These are phyloP conservation scores for Bombyx mandarina DNA, from an alignment of 1,140 invertebrate species.

Conservation along the genomic window DNA sequence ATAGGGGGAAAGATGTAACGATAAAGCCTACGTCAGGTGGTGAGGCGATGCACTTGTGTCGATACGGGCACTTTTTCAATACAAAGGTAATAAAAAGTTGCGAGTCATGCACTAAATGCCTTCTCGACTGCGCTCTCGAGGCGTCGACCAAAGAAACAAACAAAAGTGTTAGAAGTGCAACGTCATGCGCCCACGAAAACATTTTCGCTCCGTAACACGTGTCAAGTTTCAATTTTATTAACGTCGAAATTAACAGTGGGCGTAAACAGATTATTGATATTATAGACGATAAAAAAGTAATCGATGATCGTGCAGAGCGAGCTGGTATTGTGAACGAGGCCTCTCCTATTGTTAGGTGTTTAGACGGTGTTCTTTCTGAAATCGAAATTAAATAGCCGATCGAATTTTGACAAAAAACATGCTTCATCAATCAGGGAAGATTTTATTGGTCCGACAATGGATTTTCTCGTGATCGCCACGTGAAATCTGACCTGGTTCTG, in stretches of 20 bases:
- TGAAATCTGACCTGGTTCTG: constrained; percentile 24
- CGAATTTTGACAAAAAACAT: constrained; percentile 43
- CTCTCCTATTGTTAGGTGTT: constrained; percentile 51
- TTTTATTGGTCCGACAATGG: constrained; percentile 58
- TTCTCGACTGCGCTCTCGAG: constrained; percentile 33
- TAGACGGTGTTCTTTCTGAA: constrained; percentile 35
- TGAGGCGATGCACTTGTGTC: constrained; percentile 26
- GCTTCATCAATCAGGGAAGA: constrained; percentile 63
- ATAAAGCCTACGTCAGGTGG: constrained; percentile 40
- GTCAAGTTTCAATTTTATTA: constrained; percentile 67
- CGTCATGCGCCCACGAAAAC: constrained; percentile 59
- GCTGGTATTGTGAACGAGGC: constrained; percentile 41
- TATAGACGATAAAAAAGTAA: constrained; percentile 63
- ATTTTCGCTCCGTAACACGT: constrained; percentile 65
- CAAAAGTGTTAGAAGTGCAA: constrained; percentile 57
- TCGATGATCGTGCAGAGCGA: constrained; percentile 59
- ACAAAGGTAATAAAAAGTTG: constrained; percentile 63
- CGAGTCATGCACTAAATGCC: constrained; percentile 66
- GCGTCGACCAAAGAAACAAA: constrained; percentile 63
- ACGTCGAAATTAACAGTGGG: constrained; percentile 67
- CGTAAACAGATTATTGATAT: constrained; percentile 69
- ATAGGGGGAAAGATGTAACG: constrained; percentile 25
- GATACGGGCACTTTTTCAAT: constrained; percentile 57
- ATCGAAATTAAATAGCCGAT: constrained; percentile 45
- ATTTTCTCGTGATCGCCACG: constrained; percentile 32